Evolutionary conservation across 1,140 invertebrate genomes (phyloP), one percentile per base, ranked within the genome.

Genomic region (Dendrolimus kikuchii): DNA sequence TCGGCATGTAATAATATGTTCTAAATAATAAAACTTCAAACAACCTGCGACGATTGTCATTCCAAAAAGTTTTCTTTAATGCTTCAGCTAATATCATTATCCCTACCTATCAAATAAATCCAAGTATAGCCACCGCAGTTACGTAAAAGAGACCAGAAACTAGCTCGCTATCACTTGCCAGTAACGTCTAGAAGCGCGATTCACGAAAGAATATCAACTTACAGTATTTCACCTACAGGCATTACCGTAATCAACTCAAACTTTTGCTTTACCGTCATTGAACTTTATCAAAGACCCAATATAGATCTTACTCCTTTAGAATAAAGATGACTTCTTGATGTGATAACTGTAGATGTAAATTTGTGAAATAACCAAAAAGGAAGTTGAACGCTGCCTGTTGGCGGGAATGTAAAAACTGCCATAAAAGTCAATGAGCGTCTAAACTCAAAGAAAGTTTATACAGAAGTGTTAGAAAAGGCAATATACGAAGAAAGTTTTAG

Each of bases 391-490:
- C 7, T 39, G n/a, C 10, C 8, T 42, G 42, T 71, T 64, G 55
- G 66, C 57, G 55, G 59, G 64, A 62, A 64, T 77, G 77, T 78
- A 79, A 82, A 82, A 82, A 81, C 71, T 70, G 62, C 67, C 59
- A 73, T 82, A 82, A 82, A 82, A 82, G 62, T 68, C 70, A 74
- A 81, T 71, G 77, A 78, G 70, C 64, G 53, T 52, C 69, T 73
- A 74, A 73, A 78, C 65, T 23, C 60, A 52, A 51, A 43, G 63
- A 51, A 64, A 71, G 68, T 68, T 71, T 58, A 48, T 49, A 43
- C 40, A 9, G 10, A 49, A 38, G 40, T 23, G 8, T 6, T 41
- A 40, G 53, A 50, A 62, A 63, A 62, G 61, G 53, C 58, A 50
- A 55, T 62, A 62, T 71, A 40, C 9, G 7, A 64, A 57, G 60